Conservation (phyloP, 1,140 invertebrate genomes). For the Thalassaphorura encarpata region DNA sequence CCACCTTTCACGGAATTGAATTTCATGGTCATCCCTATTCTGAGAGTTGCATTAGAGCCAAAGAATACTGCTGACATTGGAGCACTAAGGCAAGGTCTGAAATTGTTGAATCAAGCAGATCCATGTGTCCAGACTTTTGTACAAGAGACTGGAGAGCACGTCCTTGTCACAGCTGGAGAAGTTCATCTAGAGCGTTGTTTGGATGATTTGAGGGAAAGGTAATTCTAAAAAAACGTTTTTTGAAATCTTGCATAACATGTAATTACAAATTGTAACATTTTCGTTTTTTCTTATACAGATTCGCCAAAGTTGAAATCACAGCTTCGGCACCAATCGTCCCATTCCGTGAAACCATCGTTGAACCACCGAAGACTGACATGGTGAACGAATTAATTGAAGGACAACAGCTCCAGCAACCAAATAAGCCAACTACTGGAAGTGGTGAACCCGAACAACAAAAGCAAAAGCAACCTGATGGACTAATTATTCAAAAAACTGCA, state of each 20-base stretch:
- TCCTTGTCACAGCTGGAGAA: constrained; percentile 93
- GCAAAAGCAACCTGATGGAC: constrained; percentile 39
- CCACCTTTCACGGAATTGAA: constrained; percentile 80
- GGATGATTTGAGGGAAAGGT: constrained; percentile 61
- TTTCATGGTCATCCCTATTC: constrained; percentile 70
- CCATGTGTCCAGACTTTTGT: constrained; percentile 80
- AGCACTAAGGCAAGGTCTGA: constrained; percentile 66
- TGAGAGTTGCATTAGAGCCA: constrained; percentile 91
- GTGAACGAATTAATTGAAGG: constrained; percentile 73
- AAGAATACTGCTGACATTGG: constrained; percentile 67
- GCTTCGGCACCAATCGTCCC: constrained; percentile 93
- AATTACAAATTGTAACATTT: no score
- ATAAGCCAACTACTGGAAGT: constrained; percentile 30
- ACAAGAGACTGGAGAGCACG: constrained; percentile 90
- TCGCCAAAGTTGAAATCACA: constrained; percentile 77
- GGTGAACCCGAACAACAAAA: constrained; percentile 1
- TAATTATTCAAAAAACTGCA: constrained; percentile 53
- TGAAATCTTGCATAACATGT: background rate
- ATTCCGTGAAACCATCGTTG: constrained; percentile 85
- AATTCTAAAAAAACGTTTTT: no score
- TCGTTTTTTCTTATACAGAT: constrained; percentile 47
- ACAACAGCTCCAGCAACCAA: constrained; percentile 38
- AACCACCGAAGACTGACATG: constrained; percentile 73
- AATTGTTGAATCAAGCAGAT: constrained; percentile 83
- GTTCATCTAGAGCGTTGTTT: constrained; percentile 94